Evolutionary conservation across 2,113 vertebrate genomes (phyloP).

Genomic region (Chelonoidis abingdonii): DNA sequence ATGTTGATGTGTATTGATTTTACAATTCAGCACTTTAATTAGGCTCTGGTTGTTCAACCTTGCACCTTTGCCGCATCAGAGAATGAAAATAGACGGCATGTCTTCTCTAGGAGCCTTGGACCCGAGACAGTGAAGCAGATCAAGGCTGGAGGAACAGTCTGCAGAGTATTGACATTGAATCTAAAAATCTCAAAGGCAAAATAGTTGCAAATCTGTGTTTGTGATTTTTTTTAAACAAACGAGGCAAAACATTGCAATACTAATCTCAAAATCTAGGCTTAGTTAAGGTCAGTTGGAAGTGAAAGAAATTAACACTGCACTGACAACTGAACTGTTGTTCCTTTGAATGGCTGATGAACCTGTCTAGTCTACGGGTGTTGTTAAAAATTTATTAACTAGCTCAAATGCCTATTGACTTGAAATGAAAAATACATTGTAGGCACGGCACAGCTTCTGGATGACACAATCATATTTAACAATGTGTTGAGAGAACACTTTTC

Average conservation of each 20-base stretch:
- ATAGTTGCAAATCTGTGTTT: slow-evolving; percentile 59
- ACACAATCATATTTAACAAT: slow-evolving; percentile 83
- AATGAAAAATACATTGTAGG: slow-evolving; percentile 85
- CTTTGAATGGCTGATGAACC: slow-evolving; percentile 87
- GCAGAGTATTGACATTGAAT: slow-evolving; percentile 68
- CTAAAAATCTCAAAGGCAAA: slow-evolving; percentile 68
- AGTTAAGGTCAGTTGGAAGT: slow-evolving; percentile 80
- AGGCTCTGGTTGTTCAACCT: slow-evolving; percentile 74
- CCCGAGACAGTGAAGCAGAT: slow-evolving; percentile 12
- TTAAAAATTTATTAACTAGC: slow-evolving; percentile 90
- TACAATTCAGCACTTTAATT: slow-evolving; percentile 68
- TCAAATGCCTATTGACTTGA: slow-evolving; percentile 82
- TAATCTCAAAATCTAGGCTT: slow-evolving; percentile 67
- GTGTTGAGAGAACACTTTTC: slow-evolving; percentile 82
- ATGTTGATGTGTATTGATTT: slow-evolving; percentile 70
- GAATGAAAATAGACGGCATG: slow-evolving; percentile 25
- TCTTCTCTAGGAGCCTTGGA: slow-evolving; percentile 35
- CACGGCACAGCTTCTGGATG: slow-evolving; percentile 77
- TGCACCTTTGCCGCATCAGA: slow-evolving; percentile 52
- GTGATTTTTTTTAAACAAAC: slow-evolving; percentile 58
- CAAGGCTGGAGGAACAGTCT: slow-evolving; percentile 28
- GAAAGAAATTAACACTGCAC: slow-evolving; percentile 71
- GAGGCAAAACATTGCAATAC: slow-evolving; percentile 51
- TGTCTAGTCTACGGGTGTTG: slow-evolving; percentile 78
- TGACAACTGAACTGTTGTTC: slow-evolving; percentile 79